A percentile compares a stretch with the other conserved stretches of the same genome.
These are phyloP conservation scores for Arothron firmamentum DNA, from an alignment of 2,113 vertebrate species.

Conservation along the genomic window DNA sequence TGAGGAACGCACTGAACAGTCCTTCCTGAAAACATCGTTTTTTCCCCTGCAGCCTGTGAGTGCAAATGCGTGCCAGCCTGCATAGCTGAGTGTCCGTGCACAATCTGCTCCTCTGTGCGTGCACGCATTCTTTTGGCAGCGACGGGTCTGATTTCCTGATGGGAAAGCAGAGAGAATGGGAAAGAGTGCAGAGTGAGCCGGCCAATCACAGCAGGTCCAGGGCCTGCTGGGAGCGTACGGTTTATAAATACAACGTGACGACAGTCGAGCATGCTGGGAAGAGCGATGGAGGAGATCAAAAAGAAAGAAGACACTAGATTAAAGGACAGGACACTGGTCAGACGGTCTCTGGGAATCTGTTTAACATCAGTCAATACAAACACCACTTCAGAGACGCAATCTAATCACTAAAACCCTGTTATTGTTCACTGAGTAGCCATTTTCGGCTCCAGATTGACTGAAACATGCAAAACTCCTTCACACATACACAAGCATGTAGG, in stretches of 20 bases:
- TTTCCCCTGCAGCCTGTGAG: background rate
- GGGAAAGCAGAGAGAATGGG: slow-evolving; percentile 29
- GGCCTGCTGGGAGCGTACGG: slow-evolving; percentile 37
- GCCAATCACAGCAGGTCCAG: slow-evolving; percentile 30
- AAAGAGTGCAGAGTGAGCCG: slow-evolving; percentile 12
- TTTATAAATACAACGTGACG: slow-evolving; percentile 63
- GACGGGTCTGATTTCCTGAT: slow-evolving; percentile 47
- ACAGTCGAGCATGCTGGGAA: slow-evolving; percentile 16
- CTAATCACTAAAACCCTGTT: slow-evolving; percentile 25
- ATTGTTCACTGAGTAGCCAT: background rate
- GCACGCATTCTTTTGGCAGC: slow-evolving; percentile 32
- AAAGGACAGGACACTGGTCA: slow-evolving; percentile 15
- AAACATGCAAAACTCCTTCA: slow-evolving; percentile 19
- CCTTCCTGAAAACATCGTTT: too few relatives aligned
- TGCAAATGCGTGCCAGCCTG: background rate
- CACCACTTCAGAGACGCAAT: slow-evolving; percentile 21
- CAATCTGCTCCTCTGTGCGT: slow-evolving; percentile 19
- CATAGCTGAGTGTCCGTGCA: slow-evolving; percentile 20
- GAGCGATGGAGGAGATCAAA: background rate
- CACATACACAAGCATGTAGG: slow-evolving; percentile 12
- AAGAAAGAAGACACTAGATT: slow-evolving; percentile 21
- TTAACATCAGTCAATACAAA: slow-evolving; percentile 25
- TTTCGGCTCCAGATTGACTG: background rate
- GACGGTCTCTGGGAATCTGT: slow-evolving; percentile 16
- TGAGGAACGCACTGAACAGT: too few relatives aligned